Evolutionary conservation across 2,113 vertebrate species (phyloP).

Genomic region (Oryzias javanicus): DNA sequence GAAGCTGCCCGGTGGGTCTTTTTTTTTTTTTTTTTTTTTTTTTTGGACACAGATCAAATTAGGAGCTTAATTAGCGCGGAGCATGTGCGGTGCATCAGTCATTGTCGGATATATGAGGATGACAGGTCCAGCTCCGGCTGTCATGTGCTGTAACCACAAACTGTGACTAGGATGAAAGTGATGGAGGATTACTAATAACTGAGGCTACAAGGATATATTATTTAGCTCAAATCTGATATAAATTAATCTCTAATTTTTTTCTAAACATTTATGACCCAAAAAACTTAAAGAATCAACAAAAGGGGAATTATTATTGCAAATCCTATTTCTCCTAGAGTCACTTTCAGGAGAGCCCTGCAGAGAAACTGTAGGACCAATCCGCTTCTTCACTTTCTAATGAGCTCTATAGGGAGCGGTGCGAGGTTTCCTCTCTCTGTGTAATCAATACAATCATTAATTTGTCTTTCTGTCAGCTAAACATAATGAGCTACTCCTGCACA

Average conservation of each 20-base stretch:
- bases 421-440: background rate
- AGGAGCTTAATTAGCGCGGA: constrained; percentile 33
- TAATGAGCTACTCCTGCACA: constrained; percentile 6
- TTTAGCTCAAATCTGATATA: constrained; percentile 8
- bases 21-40: no score
- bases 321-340: background rate
- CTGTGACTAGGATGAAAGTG: background rate
- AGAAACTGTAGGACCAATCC: background rate
- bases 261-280: background rate
- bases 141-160: constrained; percentile 26
- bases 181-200: constrained; percentile 19
- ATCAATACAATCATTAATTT: constrained; percentile 2
- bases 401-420: background rate
- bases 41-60: constrained; percentile 19
- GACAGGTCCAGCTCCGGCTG: constrained; percentile 16
- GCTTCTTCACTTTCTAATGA: background rate
- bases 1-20: constrained; percentile 88
- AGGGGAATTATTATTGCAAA: background rate
- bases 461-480: constrained; percentile 10
- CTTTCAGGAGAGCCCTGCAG: background rate
- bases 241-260: background rate
- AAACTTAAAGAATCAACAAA: background rate
- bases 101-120: constrained; percentile 26
- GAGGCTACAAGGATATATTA: constrained; percentile 13
- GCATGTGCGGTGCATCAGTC: constrained; percentile 11